Conservation (phyloP, 2,113 vertebrate species). For the Dicaeum eximium region DNA sequence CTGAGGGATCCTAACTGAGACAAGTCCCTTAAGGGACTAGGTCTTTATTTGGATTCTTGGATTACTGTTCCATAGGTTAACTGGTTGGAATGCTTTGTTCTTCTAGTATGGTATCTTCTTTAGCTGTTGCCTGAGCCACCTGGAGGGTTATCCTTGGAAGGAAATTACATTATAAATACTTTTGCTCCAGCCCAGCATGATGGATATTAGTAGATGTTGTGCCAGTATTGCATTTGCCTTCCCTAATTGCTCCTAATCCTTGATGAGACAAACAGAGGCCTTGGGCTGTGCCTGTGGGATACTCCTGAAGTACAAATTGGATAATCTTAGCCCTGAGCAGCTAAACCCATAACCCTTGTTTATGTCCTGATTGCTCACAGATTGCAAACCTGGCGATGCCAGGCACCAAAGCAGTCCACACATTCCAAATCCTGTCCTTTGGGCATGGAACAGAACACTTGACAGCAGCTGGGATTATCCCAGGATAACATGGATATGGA, state of each 20-base stretch:
- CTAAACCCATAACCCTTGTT: not conserved
- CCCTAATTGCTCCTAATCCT: not conserved
- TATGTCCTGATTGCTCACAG: not conserved
- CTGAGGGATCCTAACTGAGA: not conserved
- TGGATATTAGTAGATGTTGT: not conserved
- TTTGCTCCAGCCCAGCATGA: not conserved
- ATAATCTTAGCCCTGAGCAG: not conserved
- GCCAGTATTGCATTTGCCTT: not conserved
- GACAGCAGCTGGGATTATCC: not conserved
- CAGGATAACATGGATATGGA: not conserved
- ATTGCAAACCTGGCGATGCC: not conserved
- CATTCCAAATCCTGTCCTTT: not conserved
- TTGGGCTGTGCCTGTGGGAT: not conserved
- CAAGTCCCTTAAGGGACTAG: not conserved
- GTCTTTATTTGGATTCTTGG: not conserved
- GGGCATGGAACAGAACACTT: not conserved
- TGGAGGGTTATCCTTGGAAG: not conserved
- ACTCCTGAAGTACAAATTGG: not conserved
- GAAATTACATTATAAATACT: not conserved
- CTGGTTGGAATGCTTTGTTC: not conserved
- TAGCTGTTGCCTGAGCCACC: not conserved
- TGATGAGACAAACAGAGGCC: not conserved
- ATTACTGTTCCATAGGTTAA: not conserved
- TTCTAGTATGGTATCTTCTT: not conserved
- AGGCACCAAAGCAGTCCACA: not conserved